A percentile compares a stretch with the other conserved stretches of the same genome.
These are phyloP conservation scores for Ursus arctos DNA, from an alignment of 2,113 vertebrate genomes.

Conservation along the genomic window DNA sequence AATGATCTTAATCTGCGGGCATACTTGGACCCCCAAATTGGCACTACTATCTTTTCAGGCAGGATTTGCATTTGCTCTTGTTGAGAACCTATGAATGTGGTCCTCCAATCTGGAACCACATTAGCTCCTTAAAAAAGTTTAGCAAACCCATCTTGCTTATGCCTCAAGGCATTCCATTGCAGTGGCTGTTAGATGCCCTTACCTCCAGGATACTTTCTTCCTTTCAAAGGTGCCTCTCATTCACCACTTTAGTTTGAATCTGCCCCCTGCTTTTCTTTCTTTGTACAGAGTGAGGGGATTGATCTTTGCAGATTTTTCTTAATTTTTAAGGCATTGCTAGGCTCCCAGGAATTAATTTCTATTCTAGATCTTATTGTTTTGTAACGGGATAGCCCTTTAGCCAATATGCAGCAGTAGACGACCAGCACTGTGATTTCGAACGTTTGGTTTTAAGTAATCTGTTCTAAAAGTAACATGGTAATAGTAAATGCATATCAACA, in stretches of 20 bases:
- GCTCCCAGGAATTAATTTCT: not conserved
- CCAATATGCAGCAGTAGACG: not conserved
- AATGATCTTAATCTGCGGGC: not conserved
- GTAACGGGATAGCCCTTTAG: not conserved
- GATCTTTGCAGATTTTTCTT: not conserved
- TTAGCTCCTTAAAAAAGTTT: not conserved
- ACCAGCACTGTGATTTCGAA: not conserved
- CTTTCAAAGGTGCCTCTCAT: not conserved
- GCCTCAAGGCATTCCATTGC: not conserved
- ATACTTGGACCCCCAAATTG: not conserved
- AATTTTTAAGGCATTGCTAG: not conserved
- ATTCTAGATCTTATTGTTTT: not conserved
- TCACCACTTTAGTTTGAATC: not conserved
- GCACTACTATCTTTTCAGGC: not conserved
- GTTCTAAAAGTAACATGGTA: not conserved
- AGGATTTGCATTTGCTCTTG: not conserved
- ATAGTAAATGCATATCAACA: not conserved
- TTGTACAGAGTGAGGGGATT: not conserved
- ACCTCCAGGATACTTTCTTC: not conserved
- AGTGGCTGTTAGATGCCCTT: rapidly evolving
- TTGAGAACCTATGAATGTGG: not conserved
- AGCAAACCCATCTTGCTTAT: not conserved
- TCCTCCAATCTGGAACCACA: not conserved
- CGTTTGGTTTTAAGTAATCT: not conserved
- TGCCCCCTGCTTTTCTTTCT: not conserved